These are phyloP conservation scores for Myotis daubentonii DNA, from an alignment of 2,797 vertebrate genomes.

Conservation along the genomic window DNA sequence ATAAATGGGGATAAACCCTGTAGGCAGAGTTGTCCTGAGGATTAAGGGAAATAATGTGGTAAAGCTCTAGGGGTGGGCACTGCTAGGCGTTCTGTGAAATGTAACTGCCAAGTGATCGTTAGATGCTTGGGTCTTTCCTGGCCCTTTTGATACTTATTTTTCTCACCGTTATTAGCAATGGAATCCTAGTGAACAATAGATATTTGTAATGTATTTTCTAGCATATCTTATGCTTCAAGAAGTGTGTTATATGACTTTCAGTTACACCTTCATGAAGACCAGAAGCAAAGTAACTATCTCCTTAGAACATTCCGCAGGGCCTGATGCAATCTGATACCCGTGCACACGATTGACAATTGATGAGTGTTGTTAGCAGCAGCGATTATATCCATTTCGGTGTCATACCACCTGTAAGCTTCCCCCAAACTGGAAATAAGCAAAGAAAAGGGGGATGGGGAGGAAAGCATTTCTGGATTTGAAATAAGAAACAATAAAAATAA, in stretches of 20 bases:
- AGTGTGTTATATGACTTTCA: background rate
- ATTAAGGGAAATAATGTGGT: background rate
- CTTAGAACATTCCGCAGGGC: background rate
- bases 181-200: background rate
- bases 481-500: slow-evolving; percentile 35
- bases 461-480: slow-evolving; percentile 16
- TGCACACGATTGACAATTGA: background rate
- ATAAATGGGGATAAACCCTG: background rate
- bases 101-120: background rate
- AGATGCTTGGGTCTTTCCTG: background rate
- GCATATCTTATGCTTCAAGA: background rate
- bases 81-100: background rate
- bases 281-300: background rate
- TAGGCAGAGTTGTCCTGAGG: background rate
- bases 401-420: background rate
- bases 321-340: background rate
- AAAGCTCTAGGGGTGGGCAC: background rate
- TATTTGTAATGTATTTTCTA: background rate
- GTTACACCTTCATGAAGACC: background rate
- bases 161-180: background rate
- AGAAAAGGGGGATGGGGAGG: background rate
- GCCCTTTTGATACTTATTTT: background rate
- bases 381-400: background rate
- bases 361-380: background rate
- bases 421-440: background rate